A percentile compares a stretch with the other conserved stretches of the same genome.
Conservation (phyloP, 2,888 invertebrate genomes). For the Tenthredo scrophulariae region DNA sequence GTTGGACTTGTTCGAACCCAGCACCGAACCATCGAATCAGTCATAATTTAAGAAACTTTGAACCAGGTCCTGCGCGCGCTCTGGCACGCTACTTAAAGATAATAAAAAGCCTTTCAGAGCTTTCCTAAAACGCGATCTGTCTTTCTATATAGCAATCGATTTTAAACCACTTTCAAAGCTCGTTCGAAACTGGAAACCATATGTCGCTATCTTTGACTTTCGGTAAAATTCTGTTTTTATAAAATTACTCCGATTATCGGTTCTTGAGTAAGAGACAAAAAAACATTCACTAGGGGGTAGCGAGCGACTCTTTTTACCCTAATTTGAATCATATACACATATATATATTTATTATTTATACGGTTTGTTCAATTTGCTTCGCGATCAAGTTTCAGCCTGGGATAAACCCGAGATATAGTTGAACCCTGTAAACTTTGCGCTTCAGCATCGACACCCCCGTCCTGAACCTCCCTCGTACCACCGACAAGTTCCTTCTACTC, state of each 20-base stretch:
- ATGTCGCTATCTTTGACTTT: not conserved
- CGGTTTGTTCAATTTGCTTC: not conserved
- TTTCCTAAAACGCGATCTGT: constrained; percentile 25
- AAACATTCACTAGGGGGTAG: not conserved
- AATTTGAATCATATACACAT: not conserved
- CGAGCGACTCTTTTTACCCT: not conserved
- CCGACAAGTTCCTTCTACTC: constrained; percentile 21
- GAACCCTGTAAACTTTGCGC: not conserved
- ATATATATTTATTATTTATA: not conserved
- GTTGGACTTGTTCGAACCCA: not conserved
- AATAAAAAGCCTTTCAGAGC: constrained; percentile 35
- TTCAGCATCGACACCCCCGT: not conserved
- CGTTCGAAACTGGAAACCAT: not conserved
- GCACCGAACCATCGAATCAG: not conserved
- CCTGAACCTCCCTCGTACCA: too few species aligned
- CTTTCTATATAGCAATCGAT: constrained; percentile 4
- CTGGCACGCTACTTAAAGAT: constrained; percentile 33
- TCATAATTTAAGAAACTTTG: not conserved
- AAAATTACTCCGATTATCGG: not conserved
- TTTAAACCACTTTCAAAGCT: not conserved
- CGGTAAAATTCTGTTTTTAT: not conserved
- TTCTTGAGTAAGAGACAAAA: not conserved
- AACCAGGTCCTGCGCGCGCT: not conserved
- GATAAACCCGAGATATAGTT: not conserved
- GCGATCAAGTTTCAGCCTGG: not conserved